Evolutionary conservation across 2,797 vertebrate species (phyloP), one percentile per base, ranked within the genome.

Genomic region (Ctenopoma multispine): DNA sequence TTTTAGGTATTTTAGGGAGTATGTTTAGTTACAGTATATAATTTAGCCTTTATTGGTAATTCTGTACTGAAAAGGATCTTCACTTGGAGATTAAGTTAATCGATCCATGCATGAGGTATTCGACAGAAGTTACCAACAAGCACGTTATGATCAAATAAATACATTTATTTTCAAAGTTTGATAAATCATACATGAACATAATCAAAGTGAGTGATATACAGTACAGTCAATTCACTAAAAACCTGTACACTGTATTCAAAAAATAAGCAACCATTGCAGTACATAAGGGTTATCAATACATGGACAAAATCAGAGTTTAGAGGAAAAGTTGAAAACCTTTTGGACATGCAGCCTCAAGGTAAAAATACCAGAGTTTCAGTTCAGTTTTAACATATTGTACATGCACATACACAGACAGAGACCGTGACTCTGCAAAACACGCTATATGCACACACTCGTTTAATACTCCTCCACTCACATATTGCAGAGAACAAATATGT

Each of bases 321-420:
- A 49, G 34, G 67, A 64, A n/a, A 47, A 47, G 53, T 60, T 40
- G 24, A 71, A 66, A 72, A 72, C 31, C 14, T 48, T 65, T 72
- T 55, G 29, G 43, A 82, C 89, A 91, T 92, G 90, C 88, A 87
- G 68, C 48, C 31, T 79, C 44, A 46, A 46, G 44, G 44, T 80
- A 83, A 63, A 78, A 85, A 89, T 63, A 73, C 57, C 72, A 77
- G 65, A 75, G 63, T 20, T 46, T 66, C 61, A 57, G 41, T 48
- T 86, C 60, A 49, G 67, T 68, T 44, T 63, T 75, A 54, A 70
- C 76, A 76, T 75, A 70, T 69, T 83, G 51, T 38, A 55, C 88
- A 88, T 90, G 87, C 85, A 88, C 72, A 71, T 82, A 74, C 64
- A 55, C 64, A 55, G 54, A 72, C 68, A 77, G 61, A 86, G 63